phyloP scores from a whole-genome alignment of 2,113 vertebrate genomes.

The Nothoprocta perdicaria region DNA sequence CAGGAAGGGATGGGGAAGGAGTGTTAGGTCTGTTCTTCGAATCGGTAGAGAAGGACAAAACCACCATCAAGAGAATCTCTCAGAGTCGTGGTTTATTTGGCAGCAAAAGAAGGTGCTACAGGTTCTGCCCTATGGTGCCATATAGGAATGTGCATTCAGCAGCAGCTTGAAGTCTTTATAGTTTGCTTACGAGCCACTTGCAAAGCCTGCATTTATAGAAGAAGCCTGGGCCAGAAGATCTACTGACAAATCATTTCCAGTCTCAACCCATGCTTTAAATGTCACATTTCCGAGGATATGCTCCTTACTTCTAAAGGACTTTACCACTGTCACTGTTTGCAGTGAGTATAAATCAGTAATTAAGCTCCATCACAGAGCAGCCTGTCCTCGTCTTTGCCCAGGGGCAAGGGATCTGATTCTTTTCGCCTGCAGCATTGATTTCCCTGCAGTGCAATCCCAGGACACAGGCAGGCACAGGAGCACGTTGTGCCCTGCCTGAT shows the following conservation, averaged over 20 bases:
- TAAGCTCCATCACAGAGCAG: background rate
- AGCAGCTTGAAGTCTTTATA: accelerated
- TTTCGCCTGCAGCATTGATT: background rate
- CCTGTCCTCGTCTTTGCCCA: background rate
- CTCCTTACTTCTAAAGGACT: background rate
- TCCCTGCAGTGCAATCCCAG: background rate
- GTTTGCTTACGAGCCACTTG: accelerated
- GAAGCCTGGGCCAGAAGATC: background rate
- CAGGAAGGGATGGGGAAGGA: background rate
- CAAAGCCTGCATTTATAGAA: background rate
- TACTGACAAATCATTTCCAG: background rate
- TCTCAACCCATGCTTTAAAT: background rate
- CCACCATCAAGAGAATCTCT: no score
- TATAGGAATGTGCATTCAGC: background rate
- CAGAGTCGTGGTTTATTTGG: no score
- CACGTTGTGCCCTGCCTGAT: accelerated
- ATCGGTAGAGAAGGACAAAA: no score
- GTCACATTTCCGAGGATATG: background rate
- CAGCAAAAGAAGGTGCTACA: no score
- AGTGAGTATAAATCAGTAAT: background rate
- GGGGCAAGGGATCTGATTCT: background rate
- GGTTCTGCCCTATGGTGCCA: background rate
- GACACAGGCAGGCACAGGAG: background rate
- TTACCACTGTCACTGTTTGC: background rate
- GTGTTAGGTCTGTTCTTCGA: no score